These are phyloP conservation scores for Bettongia penicillata DNA, from an alignment of 2,113 vertebrate genomes.

Conservation along the genomic window DNA sequence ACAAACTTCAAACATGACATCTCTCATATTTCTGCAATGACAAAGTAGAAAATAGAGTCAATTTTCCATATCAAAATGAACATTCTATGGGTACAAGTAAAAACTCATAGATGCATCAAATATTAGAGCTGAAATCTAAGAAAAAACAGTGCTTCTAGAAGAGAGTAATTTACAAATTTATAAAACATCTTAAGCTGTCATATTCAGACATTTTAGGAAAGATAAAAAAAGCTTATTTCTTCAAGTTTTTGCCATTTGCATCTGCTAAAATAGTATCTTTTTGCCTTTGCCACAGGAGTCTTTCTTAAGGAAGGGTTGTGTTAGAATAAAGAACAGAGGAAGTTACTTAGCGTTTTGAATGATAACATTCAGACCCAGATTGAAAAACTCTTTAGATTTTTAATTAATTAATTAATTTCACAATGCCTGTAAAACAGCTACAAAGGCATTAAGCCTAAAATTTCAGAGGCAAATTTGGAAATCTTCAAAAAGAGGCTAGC, in stretches of 20 bases:
- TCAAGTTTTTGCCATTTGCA: not conserved
- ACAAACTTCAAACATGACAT: not conserved
- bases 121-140: not conserved
- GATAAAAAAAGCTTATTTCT: not conserved
- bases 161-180: not conserved
- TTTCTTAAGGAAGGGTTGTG: not conserved
- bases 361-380: slow-evolving; percentile 46
- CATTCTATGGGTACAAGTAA: slow-evolving; percentile 19
- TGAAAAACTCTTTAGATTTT: slow-evolving; percentile 47
- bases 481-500: not conserved
- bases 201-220: not conserved
- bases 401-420: slow-evolving; percentile 56
- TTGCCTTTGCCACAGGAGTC: slow-evolving; percentile 49
- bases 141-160: not conserved
- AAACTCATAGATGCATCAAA: not conserved
- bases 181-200: not conserved
- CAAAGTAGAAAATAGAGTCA: slow-evolving; percentile 20
- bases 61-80: not conserved
- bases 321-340: slow-evolving; percentile 17
- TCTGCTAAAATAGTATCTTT: not conserved
- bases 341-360: slow-evolving; percentile 38
- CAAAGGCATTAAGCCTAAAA: not conserved
- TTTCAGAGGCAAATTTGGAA: not conserved
- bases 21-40: not conserved
- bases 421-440: slow-evolving; percentile 38